phyloP scores from a whole-genome alignment of 2,888 invertebrate genomes.

The Nemurella pictetii region DNA sequence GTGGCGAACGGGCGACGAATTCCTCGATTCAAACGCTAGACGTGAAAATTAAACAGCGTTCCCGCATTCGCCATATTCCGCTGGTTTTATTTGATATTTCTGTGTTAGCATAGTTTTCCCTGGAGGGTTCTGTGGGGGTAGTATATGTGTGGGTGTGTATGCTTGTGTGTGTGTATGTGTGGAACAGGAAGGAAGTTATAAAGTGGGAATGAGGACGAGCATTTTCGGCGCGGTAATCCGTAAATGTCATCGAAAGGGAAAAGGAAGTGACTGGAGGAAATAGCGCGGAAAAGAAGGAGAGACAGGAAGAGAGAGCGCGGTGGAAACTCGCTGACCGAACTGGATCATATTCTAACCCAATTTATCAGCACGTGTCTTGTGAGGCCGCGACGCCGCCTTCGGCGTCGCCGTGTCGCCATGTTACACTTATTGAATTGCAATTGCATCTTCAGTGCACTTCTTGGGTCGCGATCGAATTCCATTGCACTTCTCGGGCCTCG shows the following conservation, averaged over 20 bases:
- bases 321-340: not conserved
- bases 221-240: slow-evolving; percentile 26
- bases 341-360: slow-evolving; percentile 18
- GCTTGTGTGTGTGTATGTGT: not conserved
- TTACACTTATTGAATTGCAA: too few relatives aligned
- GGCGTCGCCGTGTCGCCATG: not conserved
- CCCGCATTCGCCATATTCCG: slow-evolving; percentile 1
- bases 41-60: not conserved
- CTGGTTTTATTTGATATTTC: slow-evolving; percentile 11
- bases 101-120: slow-evolving; percentile 16
- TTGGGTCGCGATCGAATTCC: too few relatives aligned
- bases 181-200: slow-evolving; percentile 29
- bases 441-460: too few relatives aligned
- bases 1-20: not conserved
- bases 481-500: too few relatives aligned
- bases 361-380: not conserved
- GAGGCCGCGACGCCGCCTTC: not conserved
- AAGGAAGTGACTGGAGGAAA: not conserved
- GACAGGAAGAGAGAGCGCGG: not conserved
- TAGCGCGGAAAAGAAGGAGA: not conserved
- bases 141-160: not conserved
- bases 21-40: slow-evolving; percentile 5
- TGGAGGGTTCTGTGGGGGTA: not conserved
- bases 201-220: slow-evolving; percentile 28
- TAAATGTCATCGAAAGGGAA: slow-evolving; percentile 32